Evolutionary conservation across 2,888 invertebrate genomes (phyloP).

Genomic region (Tenthredo mesomela): DNA sequence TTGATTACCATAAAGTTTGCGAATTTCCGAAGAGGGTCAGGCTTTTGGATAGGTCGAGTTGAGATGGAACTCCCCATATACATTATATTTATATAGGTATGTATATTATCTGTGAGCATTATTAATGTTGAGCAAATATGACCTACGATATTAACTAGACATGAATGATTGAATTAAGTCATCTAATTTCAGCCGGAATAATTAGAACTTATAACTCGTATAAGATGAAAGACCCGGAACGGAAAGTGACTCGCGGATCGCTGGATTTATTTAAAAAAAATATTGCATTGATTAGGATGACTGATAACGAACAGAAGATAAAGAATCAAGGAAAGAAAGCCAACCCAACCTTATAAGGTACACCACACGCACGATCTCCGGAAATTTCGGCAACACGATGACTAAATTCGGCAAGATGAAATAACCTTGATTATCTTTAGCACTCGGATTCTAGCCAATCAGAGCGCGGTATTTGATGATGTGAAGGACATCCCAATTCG

Average conservation of each 20-base stretch:
- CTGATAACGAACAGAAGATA: neutral
- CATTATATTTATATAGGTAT: neutral
- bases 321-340: neutral
- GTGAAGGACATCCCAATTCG: no score
- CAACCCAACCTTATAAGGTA: neutral
- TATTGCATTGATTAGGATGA: neutral
- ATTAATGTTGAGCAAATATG: constrained; percentile 13
- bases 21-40: no score
- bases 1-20: no score
- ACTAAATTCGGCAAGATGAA: neutral
- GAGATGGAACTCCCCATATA: no score
- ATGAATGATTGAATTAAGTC: neutral
- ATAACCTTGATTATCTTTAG: no score
- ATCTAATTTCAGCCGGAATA: neutral
- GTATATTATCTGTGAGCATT: neutral
- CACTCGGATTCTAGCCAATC: no score
- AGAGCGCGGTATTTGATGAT: no score
- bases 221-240: neutral
- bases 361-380: neutral
- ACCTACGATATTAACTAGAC: neutral
- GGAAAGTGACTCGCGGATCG: neutral
- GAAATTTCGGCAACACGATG: neutral
- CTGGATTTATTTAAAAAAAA: neutral
- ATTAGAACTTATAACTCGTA: neutral
- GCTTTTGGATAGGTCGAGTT: no score